These are phyloP conservation scores for Oxystoma pomonae DNA, from an alignment of 2,888 invertebrate species.

Conservation along the genomic window DNA sequence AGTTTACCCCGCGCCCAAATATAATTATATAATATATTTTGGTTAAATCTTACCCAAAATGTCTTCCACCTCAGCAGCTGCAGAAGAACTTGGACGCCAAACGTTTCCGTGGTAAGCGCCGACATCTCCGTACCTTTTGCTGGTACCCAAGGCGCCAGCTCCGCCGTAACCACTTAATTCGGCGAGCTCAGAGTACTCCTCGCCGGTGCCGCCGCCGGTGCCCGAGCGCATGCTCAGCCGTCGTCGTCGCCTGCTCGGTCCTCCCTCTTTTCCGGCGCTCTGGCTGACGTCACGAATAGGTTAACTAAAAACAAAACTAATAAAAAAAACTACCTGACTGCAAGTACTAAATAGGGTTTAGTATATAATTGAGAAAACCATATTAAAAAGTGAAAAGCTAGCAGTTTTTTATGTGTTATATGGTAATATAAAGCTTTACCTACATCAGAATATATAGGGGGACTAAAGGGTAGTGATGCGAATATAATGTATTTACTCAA, in stretches of 20 bases:
- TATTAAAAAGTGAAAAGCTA: no score
- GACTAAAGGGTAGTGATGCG: no score
- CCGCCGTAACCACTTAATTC: constrained; percentile 51
- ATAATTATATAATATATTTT: no score
- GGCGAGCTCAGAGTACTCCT: constrained; percentile 47
- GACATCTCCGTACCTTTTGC: no score
- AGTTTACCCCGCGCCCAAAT: no score
- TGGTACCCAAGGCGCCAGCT: constrained; percentile 54
- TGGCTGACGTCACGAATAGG: constrained; percentile 45
- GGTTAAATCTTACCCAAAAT: constrained; percentile 53
- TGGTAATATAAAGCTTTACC: no score
- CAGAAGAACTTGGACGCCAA: neutral
- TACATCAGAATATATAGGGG: no score
- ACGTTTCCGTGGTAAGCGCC: constrained; percentile 44
- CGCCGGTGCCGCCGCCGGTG: constrained; percentile 28
- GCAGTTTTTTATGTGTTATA: no score
- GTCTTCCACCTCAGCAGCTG: constrained; percentile 56
- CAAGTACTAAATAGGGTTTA: no score
- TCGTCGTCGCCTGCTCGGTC: neutral
- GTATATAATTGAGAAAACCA: no score
- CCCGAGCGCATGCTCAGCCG: constrained; percentile 43
- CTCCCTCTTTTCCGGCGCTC: constrained; percentile 8
- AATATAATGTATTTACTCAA: no score
- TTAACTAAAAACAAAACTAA: constrained; percentile 38
- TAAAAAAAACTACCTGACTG: no score